These are phyloP conservation scores for Montipora capitata DNA, from an alignment of 92 coral and sea anemone species.

Conservation along the genomic window DNA sequence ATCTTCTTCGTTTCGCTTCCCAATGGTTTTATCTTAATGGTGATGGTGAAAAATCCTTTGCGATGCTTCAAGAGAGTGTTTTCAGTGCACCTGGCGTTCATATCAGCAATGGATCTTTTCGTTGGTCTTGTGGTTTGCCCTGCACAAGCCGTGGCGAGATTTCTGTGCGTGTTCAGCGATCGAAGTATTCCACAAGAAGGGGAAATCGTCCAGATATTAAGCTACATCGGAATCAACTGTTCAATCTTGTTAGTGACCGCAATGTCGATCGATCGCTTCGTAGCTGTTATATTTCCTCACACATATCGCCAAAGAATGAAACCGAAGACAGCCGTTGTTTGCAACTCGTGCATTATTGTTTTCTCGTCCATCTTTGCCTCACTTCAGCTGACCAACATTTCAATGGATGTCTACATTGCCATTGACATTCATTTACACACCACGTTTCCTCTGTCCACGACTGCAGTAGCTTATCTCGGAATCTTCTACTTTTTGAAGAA, in stretches of 20 bases:
- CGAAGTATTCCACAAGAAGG: neutral
- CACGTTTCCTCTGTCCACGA: conserved; percentile 16
- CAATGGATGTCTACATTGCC: conserved; percentile 6
- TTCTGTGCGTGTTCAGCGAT: conserved; percentile 14
- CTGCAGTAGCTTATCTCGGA: neutral
- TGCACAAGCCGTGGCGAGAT: neutral
- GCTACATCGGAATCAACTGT: conserved; percentile 28
- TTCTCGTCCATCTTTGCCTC: conserved; percentile 27
- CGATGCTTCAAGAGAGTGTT: conserved; percentile 13
- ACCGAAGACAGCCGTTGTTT: neutral
- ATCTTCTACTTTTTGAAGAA: conserved; percentile 3
- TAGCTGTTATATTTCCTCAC: conserved; percentile 20
- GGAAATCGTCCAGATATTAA: neutral
- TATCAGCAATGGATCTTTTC: neutral
- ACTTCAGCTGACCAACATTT: neutral
- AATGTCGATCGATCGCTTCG: conserved; percentile 29
- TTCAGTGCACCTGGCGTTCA: neutral
- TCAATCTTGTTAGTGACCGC: conserved; percentile 9
- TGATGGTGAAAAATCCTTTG: conserved; percentile 10
- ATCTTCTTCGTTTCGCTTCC: neutral
- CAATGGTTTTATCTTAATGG: neutral
- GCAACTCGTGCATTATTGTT: neutral
- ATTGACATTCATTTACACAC: conserved; percentile 17
- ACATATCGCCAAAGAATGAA: conserved; percentile 5
- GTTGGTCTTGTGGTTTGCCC: conserved; percentile 6